phyloP scores from a whole-genome alignment of 2,797 vertebrate species.

The Acanthornis magna region DNA sequence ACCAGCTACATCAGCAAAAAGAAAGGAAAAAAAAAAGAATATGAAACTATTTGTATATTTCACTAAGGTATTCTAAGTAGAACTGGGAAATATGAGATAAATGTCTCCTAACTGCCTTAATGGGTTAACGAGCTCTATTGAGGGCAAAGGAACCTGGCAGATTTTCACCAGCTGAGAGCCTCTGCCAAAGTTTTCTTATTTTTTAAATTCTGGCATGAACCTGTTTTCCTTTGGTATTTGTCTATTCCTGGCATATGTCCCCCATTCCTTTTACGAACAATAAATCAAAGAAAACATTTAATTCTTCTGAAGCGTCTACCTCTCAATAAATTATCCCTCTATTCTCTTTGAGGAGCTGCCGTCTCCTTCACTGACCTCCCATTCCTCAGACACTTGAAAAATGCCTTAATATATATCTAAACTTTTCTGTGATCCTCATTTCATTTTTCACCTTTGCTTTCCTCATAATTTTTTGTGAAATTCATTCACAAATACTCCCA shows the following conservation, averaged over 20 bases:
- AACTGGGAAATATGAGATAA: not conserved
- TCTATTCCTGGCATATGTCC: not conserved
- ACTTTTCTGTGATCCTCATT: slow-evolving; percentile 51
- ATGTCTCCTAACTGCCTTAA: not conserved
- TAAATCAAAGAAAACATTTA: slow-evolving; percentile 61
- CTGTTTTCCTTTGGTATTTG: slow-evolving; percentile 22
- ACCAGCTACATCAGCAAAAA: not conserved
- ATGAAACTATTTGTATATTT: not conserved
- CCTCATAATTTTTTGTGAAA: slow-evolving; percentile 39
- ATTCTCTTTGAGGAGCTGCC: not conserved
- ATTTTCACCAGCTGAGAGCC: not conserved
- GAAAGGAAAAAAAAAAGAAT: not conserved
- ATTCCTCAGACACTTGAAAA: slow-evolving; percentile 46
- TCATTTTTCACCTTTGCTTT: slow-evolving; percentile 56
- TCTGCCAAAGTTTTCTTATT: not conserved
- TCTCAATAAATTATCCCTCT: slow-evolving; percentile 46
- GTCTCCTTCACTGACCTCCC: slow-evolving; percentile 12
- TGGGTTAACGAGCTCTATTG: not conserved
- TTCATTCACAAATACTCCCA: slow-evolving; percentile 38
- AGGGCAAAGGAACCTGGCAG: not conserved
- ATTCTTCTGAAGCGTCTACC: not conserved
- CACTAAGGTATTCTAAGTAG: not conserved
- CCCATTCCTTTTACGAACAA: slow-evolving; percentile 40
- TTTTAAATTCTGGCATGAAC: not conserved
- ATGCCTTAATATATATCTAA: slow-evolving; percentile 50